phyloP scores from a whole-genome alignment of 2,888 invertebrate genomes.

The Tanaodytes sp. region DNA sequence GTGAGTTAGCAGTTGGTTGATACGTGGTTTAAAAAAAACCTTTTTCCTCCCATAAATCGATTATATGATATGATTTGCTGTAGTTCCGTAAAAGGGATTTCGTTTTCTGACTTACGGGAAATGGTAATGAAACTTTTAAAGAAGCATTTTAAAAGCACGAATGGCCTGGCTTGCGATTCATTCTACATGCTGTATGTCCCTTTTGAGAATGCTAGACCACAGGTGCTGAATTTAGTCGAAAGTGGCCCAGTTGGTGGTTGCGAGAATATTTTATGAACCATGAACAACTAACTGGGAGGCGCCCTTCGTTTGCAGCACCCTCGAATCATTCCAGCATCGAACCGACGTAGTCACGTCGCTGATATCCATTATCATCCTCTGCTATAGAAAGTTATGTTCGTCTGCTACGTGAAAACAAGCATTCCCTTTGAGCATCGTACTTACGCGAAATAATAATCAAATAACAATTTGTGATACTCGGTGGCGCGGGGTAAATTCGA shows the following conservation, averaged over 20 bases:
- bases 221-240: conserved; percentile 62
- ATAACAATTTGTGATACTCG: conserved; percentile 42
- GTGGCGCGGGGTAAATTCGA: not conserved
- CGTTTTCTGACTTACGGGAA: conserved; percentile 7
- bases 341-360: conserved; percentile 45
- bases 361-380: conserved; percentile 52
- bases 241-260: conserved; percentile 61
- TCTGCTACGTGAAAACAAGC: conserved; percentile 30
- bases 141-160: conserved; percentile 25
- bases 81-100: no score
- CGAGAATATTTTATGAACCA: conserved; percentile 67
- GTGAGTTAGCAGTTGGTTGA: no score
- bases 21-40: no score
- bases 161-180: conserved; percentile 31
- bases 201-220: conserved; percentile 55
- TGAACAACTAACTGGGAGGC: conserved; percentile 53
- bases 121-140: conserved; percentile 34
- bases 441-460: conserved; percentile 38
- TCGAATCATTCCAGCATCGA: conserved; percentile 41
- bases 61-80: no score
- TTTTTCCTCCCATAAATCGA: no score
- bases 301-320: conserved; percentile 36
- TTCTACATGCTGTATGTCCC: conserved; percentile 34
- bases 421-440: conserved; percentile 37
- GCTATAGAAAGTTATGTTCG: conserved; percentile 31